phyloP scores from a whole-genome alignment of 2,797 vertebrate genomes.

The Manis pentadactyla region DNA sequence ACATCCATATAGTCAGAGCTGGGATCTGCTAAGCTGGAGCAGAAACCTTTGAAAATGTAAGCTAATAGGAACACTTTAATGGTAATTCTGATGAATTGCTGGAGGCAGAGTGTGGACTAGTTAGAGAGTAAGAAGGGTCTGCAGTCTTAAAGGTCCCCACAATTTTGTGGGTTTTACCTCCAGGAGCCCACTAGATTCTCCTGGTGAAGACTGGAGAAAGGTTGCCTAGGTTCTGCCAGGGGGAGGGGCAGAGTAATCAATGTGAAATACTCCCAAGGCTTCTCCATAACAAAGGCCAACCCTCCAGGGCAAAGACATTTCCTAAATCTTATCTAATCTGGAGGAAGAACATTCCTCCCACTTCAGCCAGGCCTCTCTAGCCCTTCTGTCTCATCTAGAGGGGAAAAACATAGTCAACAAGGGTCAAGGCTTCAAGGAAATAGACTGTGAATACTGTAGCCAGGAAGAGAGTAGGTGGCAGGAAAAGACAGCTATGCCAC shows the following conservation, averaged over 20 bases:
- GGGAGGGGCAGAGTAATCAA: neutral
- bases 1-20: neutral
- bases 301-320: neutral
- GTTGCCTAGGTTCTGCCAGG: neutral
- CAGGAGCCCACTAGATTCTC: neutral
- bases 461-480: neutral
- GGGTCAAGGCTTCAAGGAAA: neutral
- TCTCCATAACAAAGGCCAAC: neutral
- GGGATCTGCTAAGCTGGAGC: neutral
- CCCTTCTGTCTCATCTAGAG: neutral
- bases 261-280: neutral
- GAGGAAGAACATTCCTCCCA: neutral
- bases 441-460: neutral
- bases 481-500: neutral
- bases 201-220: neutral
- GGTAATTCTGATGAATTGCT: neutral
- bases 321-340: neutral
- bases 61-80: neutral
- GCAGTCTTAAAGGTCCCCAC: neutral
- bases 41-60: slow-evolving; percentile 22
- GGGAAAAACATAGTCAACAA: neutral
- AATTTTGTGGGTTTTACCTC: neutral
- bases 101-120: neutral
- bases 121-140: neutral
- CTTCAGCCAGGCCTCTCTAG: neutral